These are phyloP conservation scores for Corythoichthys intestinalis DNA, from an alignment of 2,113 vertebrate genomes.

Conservation along the genomic window DNA sequence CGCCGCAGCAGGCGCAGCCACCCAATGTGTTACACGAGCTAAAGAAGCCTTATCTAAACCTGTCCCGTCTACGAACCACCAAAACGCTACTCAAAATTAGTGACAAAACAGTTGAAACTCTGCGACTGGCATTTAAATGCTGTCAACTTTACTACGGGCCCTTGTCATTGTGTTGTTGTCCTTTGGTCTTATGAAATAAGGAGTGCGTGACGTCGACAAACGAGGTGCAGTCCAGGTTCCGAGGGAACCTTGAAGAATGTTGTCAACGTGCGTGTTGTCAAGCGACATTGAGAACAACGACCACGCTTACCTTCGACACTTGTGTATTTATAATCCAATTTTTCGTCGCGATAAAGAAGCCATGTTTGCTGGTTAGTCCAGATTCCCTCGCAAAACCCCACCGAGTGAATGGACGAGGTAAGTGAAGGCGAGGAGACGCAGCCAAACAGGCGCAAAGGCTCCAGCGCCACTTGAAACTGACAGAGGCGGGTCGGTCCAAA, in stretches of 20 bases:
- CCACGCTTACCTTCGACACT: slow-evolving; percentile 39
- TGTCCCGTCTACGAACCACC: neutral
- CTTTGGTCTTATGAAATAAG: slow-evolving; percentile 13
- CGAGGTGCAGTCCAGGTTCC: slow-evolving; percentile 40
- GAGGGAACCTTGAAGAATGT: slow-evolving; percentile 33
- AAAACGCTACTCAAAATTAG: neutral
- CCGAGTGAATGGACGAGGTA: neutral
- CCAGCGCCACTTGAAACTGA: slow-evolving; percentile 72
- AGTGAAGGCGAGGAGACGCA: slow-evolving; percentile 1
- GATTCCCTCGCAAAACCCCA: slow-evolving; percentile 4
- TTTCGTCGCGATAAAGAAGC: neutral
- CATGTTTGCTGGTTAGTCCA: slow-evolving; percentile 17
- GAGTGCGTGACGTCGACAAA: slow-evolving; percentile 48
- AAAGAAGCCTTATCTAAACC: neutral
- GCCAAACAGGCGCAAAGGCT: slow-evolving; percentile 25
- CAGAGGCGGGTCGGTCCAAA: slow-evolving; percentile 51
- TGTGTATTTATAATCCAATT: slow-evolving; percentile 24
- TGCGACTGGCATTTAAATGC: neutral
- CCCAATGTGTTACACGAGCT: neutral
- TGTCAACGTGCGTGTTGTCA: slow-evolving; percentile 15
- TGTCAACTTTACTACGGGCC: neutral
- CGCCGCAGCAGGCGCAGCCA: neutral
- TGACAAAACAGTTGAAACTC: slow-evolving; percentile 17
- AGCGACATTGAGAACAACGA: neutral
- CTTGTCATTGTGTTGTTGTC: slow-evolving; percentile 9